Base-by-base conservation (phyloP, 2,797 vertebrate species). In the Rhynchonycteris naso region DNA sequence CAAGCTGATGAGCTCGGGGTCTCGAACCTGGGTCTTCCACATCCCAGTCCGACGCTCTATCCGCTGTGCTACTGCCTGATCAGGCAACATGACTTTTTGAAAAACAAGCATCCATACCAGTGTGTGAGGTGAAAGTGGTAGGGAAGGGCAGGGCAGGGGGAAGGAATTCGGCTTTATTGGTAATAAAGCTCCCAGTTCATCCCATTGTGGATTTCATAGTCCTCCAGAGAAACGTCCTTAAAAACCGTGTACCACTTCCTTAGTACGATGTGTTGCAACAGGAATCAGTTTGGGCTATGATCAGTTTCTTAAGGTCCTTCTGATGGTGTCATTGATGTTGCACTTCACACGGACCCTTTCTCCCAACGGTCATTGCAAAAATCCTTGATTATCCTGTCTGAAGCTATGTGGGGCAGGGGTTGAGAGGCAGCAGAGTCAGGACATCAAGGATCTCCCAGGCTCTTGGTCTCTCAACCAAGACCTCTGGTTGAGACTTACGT, bases 341-440 rank as follows among this genome's bases (percentile, higher is more conserved):
- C 99, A 99, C 96, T 99, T 99, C 0, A 99, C 99, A 56, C 99
- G 98, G 95, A 99, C 99, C 93, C 99, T 99, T 97, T 99, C 99
- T 52, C 99, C 99, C 97, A 99, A 5, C 99, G 99, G 96, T 99
- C 99, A 94, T 99, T 99, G 96, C 99, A 99, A 69, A 99, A 99
- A 72, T 99, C 99, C 98, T 99, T 99, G 91, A 99, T 99, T 99
- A 99, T 99, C 63, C 92, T 94, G 83, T 66, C 94, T 56, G 76
- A 11, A 69, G 68, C 72, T 80, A 72, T 66, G 80, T 63, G 26
- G 59, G 43, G 35, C 13, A 50, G 33, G 58, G 50, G 81, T 4
- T 0, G 30, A 33, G 16, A 33, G 28, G 12, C 13, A 30, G 28
- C 35, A 4, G 47, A 50, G n/a, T 85, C 58, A 90, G 76, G 30